phyloP scores from a whole-genome alignment of 2,113 vertebrate species.

The Syrmaticus mikado region DNA sequence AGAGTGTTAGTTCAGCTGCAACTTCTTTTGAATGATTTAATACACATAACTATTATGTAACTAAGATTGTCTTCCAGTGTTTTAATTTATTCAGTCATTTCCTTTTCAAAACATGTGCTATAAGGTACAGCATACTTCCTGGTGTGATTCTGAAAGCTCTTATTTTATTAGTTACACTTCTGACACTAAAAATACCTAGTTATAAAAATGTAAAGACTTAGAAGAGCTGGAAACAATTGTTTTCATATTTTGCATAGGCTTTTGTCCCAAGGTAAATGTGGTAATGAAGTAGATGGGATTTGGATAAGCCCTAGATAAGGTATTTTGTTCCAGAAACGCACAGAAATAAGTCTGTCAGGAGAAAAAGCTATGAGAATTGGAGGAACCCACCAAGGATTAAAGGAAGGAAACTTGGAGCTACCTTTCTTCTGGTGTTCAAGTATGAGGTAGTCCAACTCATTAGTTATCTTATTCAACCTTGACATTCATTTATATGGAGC shows the following conservation, averaged over 20 bases:
- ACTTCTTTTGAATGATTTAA: constrained; percentile 70
- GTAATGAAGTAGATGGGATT: neutral
- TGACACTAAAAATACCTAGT: constrained; percentile 40
- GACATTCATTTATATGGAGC: constrained; percentile 33
- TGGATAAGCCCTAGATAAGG: constrained; percentile 19
- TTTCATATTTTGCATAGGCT: constrained; percentile 18
- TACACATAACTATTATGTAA: constrained; percentile 67
- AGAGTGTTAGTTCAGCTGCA: constrained; percentile 72
- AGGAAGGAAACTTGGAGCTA: constrained; percentile 52
- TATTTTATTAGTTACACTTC: constrained; percentile 40
- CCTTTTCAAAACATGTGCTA: constrained; percentile 58
- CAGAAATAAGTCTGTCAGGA: neutral
- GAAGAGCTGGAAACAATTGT: neutral
- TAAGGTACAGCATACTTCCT: constrained; percentile 1
- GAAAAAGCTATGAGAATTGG: constrained; percentile 8
- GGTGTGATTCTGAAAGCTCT: constrained; percentile 49
- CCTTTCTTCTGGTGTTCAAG: constrained; percentile 22
- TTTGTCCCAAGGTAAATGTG: constrained; percentile 28
- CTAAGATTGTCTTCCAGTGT: constrained; percentile 65
- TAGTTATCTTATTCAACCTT: constrained; percentile 66
- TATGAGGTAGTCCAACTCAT: constrained; percentile 43
- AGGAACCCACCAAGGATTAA: constrained; percentile 43
- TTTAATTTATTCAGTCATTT: constrained; percentile 72
- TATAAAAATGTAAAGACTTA: constrained; percentile 41
- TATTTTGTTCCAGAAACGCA: constrained; percentile 42